Evolutionary conservation across 2,888 invertebrate genomes (phyloP).

Genomic region (Machimus atricapillus): DNA sequence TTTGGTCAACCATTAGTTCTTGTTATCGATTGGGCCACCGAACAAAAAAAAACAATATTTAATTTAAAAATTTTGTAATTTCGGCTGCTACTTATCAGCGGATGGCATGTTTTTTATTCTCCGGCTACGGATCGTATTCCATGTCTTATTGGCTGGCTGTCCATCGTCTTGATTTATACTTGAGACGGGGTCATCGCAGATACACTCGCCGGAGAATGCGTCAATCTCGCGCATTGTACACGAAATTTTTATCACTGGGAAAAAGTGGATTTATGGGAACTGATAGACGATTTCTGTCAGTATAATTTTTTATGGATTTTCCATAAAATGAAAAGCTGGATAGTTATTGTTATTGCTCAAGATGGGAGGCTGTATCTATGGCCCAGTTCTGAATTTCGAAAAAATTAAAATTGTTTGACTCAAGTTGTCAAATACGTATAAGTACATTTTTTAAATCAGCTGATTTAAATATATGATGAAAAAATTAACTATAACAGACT

Average conservation of each 20-base stretch:
- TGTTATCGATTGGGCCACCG: neutral
- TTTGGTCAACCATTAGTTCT: neutral
- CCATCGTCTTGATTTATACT: conserved; percentile 2
- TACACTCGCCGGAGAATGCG: neutral
- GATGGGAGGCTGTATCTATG: neutral
- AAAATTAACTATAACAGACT: no score
- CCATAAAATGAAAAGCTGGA: neutral
- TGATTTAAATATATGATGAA: no score
- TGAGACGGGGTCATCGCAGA: conserved; percentile 12
- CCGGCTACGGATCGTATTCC: neutral
- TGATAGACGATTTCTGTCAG: neutral
- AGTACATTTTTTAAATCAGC: neutral
- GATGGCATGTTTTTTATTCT: neutral
- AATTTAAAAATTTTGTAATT: conserved; percentile 36
- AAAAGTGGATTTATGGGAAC: conserved; percentile 16
- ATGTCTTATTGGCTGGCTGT: neutral
- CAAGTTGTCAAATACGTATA: neutral
- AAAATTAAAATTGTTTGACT: neutral
- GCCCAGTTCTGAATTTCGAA: neutral
- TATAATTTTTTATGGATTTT: neutral
- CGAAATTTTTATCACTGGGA: conserved; percentile 15
- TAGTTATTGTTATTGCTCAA: neutral
- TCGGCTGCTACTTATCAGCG: conserved; percentile 21
- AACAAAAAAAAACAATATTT: conserved; percentile 23
- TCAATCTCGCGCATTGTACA: conserved; percentile 4